These are phyloP conservation scores for Periparus ater DNA, from an alignment of 2,797 vertebrate genomes.

Conservation along the genomic window DNA sequence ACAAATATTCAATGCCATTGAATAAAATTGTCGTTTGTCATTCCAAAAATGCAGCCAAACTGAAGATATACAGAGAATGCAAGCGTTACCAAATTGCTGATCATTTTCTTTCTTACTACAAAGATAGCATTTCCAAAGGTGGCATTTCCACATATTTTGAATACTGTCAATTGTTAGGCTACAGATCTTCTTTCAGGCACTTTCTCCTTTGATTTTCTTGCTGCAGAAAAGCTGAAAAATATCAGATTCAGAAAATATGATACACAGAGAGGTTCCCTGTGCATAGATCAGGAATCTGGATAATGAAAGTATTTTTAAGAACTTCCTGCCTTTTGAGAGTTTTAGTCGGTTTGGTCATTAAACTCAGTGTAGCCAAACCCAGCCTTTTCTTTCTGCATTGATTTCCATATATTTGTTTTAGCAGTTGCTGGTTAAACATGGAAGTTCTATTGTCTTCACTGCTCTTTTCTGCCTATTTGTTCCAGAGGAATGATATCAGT, in stretches of 20 bases:
- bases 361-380: not conserved
- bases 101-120: not conserved
- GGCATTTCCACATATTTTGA: not conserved
- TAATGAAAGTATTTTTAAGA: not conserved
- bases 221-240: not conserved
- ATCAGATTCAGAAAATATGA: not conserved
- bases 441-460: not conserved
- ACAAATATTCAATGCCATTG: not conserved
- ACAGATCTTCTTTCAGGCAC: not conserved
- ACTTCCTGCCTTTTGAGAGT: not conserved
- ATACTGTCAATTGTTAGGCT: not conserved
- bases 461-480: not conserved
- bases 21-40: not conserved
- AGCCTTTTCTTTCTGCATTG: not conserved
- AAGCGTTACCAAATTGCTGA: not conserved
- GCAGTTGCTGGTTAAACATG: not conserved
- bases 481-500: not conserved
- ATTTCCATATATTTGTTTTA: not conserved
- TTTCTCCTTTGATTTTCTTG: not conserved
- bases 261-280: not conserved
- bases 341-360: not conserved
- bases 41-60: not conserved
- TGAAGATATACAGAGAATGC: not conserved
- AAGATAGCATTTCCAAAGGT: not conserved
- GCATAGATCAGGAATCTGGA: not conserved